A percentile compares a stretch with the other conserved stretches of the same genome.
Evolutionary conservation across 2,113 vertebrate genomes (phyloP).

Genomic region (Parus major): DNA sequence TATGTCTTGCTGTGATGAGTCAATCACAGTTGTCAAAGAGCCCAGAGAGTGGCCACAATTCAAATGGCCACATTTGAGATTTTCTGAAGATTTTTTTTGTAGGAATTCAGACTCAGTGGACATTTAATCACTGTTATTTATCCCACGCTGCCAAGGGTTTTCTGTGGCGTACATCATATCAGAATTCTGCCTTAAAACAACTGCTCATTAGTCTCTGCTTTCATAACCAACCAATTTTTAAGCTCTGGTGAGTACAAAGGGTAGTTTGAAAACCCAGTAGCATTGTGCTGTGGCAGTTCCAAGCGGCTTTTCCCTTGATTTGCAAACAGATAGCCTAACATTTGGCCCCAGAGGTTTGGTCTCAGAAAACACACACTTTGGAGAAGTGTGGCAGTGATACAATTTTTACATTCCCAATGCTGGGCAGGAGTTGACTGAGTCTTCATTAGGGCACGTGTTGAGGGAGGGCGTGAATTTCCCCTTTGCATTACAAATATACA

Average conservation of each 20-base stretch:
- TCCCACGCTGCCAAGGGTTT: neutral
- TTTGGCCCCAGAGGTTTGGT: neutral
- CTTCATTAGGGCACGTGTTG: neutral
- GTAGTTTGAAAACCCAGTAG: neutral
- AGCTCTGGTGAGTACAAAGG: neutral
- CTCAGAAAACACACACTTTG: neutral
- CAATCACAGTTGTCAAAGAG: neutral
- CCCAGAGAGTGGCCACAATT: neutral
- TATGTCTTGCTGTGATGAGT: neutral
- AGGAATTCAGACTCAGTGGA: neutral
- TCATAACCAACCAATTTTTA: neutral
- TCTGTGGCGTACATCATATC: neutral
- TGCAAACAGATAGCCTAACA: neutral
- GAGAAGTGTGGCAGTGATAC: neutral
- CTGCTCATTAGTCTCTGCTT: neutral
- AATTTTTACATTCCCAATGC: neutral
- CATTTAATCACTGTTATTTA: neutral
- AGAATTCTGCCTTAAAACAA: neutral
- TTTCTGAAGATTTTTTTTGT: neutral
- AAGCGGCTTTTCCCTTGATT: neutral
- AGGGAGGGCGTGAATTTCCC: neutral
- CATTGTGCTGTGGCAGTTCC: neutral
- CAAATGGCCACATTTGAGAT: neutral
- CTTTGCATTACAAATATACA: neutral
- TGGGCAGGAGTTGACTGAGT: neutral